These are phyloP conservation scores for Cirrhinus molitorella DNA, from an alignment of 2,797 vertebrate species.

Conservation along the genomic window DNA sequence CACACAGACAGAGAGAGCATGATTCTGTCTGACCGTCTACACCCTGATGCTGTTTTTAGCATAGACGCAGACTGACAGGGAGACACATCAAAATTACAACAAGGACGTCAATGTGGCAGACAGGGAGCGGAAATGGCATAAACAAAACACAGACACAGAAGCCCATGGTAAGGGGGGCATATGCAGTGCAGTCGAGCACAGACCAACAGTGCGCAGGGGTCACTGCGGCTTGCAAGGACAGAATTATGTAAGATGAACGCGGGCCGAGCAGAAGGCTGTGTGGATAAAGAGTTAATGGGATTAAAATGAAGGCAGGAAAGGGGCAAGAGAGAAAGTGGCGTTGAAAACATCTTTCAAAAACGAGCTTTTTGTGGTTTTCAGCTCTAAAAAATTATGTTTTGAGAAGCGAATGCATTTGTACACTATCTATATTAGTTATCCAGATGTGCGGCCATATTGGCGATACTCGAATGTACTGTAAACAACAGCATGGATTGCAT, in stretches of 20 bases:
- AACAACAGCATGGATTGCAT: no score
- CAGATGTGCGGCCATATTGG: no score
- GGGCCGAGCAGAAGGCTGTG: slow-evolving; percentile 9
- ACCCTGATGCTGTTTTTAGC: slow-evolving; percentile 36
- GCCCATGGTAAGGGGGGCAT: slow-evolving; percentile 16
- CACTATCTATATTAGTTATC: not conserved
- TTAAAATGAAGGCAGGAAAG: slow-evolving; percentile 16
- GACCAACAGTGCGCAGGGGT: slow-evolving; percentile 3
- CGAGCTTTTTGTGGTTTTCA: not conserved
- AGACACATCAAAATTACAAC: slow-evolving; percentile 47
- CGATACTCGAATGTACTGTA: no score
- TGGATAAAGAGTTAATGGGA: slow-evolving; percentile 38
- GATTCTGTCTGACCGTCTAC: slow-evolving; percentile 31
- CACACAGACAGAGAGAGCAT: slow-evolving; percentile 1
- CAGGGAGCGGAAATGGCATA: slow-evolving; percentile 16
- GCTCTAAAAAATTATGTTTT: not conserved
- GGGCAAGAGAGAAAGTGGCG: not conserved
- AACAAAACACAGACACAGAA: slow-evolving; percentile 42
- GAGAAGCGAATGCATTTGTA: not conserved
- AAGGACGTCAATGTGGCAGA: slow-evolving; percentile 30
- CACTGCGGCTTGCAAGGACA: slow-evolving; percentile 4
- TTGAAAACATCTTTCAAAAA: not conserved
- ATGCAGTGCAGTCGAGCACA: not conserved
- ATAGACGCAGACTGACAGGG: slow-evolving; percentile 30
- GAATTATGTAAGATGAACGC: slow-evolving; percentile 1